phyloP scores from a whole-genome alignment of 1,140 invertebrate species.

The Aphelinus atriplicis region DNA sequence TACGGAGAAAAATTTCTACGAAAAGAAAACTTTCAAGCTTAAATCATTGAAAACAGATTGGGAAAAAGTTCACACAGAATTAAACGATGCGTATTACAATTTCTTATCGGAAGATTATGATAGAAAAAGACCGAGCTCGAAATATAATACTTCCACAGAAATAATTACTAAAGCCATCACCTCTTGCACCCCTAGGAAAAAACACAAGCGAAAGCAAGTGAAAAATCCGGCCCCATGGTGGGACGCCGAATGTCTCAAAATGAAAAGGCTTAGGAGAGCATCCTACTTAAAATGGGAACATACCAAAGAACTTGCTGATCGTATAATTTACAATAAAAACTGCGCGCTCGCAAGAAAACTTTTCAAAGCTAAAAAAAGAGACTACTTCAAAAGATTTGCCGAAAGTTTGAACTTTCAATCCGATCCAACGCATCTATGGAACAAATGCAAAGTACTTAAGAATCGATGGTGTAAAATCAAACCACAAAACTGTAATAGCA shows the following conservation, averaged over 20 bases:
- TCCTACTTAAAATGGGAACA: constrained; percentile 10
- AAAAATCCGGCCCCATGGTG: constrained; percentile 10
- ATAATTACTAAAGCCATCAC: neutral
- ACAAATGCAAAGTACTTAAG: neutral
- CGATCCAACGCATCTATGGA: neutral
- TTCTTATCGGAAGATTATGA: neutral
- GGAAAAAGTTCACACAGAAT: neutral
- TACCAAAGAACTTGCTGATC: neutral
- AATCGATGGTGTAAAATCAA: neutral
- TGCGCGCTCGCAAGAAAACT: neutral
- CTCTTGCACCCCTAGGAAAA: neutral
- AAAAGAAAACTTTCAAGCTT: neutral
- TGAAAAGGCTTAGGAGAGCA: constrained; percentile 13
- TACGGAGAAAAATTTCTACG: neutral
- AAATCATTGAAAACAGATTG: constrained; percentile 10
- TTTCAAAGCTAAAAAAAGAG: neutral
- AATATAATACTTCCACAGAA: neutral
- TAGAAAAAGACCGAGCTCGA: neutral
- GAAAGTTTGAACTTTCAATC: neutral
- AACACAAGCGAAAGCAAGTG: neutral
- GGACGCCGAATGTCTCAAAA: constrained; percentile 10
- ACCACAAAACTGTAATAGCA: neutral
- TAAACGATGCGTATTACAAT: neutral
- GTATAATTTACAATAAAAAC: constrained; percentile 9
- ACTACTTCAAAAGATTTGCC: neutral